phyloP scores from a whole-genome alignment of 1,140 invertebrate genomes.

The Leptinotarsa undecemlineata region DNA sequence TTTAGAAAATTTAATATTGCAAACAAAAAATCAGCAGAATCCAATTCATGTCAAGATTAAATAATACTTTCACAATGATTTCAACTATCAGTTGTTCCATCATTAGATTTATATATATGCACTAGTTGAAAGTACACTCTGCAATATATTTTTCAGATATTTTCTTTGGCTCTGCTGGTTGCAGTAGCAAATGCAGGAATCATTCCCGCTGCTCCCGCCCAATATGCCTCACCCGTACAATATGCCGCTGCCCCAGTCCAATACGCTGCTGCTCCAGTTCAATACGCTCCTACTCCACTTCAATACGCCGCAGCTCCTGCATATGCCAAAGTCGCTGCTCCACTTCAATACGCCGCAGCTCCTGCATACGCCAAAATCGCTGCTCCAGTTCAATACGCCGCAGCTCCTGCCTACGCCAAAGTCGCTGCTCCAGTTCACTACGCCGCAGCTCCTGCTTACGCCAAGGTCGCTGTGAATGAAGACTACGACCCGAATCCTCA shows the following conservation, averaged over 20 bases:
- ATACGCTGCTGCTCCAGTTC: conserved; percentile 25
- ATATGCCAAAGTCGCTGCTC: conserved; percentile 27
- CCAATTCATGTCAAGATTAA: too few relatives aligned
- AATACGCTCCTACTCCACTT: conserved; percentile 26
- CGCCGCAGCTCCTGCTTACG: conserved; percentile 23
- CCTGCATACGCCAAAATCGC: conserved; percentile 9
- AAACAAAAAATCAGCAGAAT: too few relatives aligned
- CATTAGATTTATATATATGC: too few relatives aligned
- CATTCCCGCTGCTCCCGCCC: conserved; percentile 36
- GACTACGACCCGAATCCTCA: conserved; percentile 59
- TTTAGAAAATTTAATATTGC: too few relatives aligned
- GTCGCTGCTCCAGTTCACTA: conserved; percentile 22
- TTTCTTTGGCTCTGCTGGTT: conserved; percentile 29
- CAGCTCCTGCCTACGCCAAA: conserved; percentile 29
- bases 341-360: conserved; percentile 20
- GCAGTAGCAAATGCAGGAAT: conserved; percentile 35
- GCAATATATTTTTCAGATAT: conserved; percentile 20
- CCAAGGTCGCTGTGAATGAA: conserved; percentile 30
- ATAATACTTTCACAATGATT: too few relatives aligned
- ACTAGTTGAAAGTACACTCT: too few relatives aligned
- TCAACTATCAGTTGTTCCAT: too few relatives aligned
- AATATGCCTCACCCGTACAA: background rate
- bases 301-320: conserved; percentile 25
- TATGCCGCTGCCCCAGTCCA: conserved; percentile 34
- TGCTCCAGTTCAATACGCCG: conserved; percentile 25